Conservation (phyloP, 2,888 invertebrate species). For the Eupelmus urozonus region DNA sequence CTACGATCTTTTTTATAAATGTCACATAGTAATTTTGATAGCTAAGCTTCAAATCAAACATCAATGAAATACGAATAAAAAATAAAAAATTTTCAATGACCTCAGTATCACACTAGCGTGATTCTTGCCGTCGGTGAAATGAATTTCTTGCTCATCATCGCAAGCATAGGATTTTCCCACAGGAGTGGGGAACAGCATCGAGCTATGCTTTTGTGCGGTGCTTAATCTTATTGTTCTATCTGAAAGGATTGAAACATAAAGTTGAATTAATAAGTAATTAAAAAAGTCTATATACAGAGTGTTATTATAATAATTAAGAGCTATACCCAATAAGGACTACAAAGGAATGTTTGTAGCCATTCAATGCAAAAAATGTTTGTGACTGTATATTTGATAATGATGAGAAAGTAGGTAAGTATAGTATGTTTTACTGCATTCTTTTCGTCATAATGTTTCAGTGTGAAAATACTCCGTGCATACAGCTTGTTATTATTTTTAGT, state of each 20-base stretch:
- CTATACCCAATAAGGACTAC: neutral
- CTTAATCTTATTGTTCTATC: slow-evolving; percentile 79
- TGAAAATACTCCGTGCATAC: neutral
- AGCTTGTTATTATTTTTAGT: neutral
- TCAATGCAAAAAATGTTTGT: no score
- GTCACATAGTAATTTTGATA: no score
- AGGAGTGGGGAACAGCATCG: slow-evolving; percentile 89
- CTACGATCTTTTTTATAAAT: no score
- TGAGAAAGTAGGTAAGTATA: no score
- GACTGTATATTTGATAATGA: no score
- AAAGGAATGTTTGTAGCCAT: no score
- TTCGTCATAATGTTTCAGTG: no score
- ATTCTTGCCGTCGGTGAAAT: slow-evolving; percentile 79
- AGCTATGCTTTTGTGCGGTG: slow-evolving; percentile 80
- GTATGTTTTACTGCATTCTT: no score
- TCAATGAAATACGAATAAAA: no score
- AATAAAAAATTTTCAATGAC: slow-evolving; percentile 59
- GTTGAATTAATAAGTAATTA: no score
- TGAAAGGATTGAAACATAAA: slow-evolving; percentile 57
- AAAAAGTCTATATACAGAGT: neutral
- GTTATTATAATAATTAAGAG: neutral
- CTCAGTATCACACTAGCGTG: slow-evolving; percentile 70
- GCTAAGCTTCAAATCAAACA: no score
- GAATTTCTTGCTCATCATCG: slow-evolving; percentile 82
- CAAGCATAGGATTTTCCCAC: slow-evolving; percentile 92